Base-by-base conservation (phyloP, 2,888 invertebrate genomes). In the Anthophora plumipes region DNA sequence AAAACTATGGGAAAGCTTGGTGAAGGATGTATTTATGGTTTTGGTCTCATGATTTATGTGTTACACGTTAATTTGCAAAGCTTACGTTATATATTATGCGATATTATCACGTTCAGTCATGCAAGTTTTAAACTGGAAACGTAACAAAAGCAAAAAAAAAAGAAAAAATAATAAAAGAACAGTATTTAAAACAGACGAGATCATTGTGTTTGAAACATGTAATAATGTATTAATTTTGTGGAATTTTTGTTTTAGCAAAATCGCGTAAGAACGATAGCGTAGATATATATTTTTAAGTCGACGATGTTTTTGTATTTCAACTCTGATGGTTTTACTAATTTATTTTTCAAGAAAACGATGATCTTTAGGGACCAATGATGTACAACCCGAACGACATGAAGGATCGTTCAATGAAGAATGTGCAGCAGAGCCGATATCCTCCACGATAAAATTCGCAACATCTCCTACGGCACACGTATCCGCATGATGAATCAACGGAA, bases 301-400 rank as follows among this genome's bases (percentile, higher is more conserved):
- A 57, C 46, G n/a, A 20, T 77, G 55, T 76, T 63, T 60, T 55
- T 31, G 46, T 68, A 54, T 31, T 72, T 52, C 7, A 17, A 43
- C 71, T 11, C 3, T 71, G 41, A 60, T n/a, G n/a, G 43, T 52
- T 3, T 50, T 12, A 14, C 9, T 39, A 52, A 46, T 17, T n/a
- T 12, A 50, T 72, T 46, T 61, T 52, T 67, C 43, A 80, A 43
- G 11, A 50, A 50, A 69, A 77, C n/a, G 1, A 67, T 80, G 22
- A 71, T 79, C 57, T 87, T 46, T 88, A 93, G 92, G 92, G 91
- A 92, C 92, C 92, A 92, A 91, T 90, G 90, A 91, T 92, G 92
- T 92, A 89, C 89, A 92, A 92, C 82, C 90, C 92, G 70, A 88
- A 85, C 77, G 91, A 92, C 50, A 80, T 89, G 85, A 92, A 89